Conservation (phyloP, 2,113 vertebrate genomes). For the Dicerorhinus sumatrensis region DNA sequence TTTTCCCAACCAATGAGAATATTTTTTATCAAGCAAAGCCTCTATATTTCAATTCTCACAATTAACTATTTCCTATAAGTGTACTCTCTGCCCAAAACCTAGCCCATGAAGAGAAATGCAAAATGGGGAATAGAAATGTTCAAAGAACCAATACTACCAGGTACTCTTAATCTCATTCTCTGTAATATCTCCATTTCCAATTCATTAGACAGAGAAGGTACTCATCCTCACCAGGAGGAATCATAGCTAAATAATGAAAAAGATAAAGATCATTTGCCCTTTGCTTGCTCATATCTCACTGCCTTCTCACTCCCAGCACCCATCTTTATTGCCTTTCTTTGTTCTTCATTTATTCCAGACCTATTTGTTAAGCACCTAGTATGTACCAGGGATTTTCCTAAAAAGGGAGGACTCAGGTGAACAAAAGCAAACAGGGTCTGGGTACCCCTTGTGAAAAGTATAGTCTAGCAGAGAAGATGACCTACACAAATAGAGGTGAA, state of each 20-base stretch:
- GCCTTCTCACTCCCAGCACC: background rate
- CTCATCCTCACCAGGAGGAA: background rate
- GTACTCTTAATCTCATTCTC: background rate
- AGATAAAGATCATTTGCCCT: background rate
- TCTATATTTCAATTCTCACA: background rate
- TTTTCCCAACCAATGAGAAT: constrained; percentile 22
- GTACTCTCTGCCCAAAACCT: background rate
- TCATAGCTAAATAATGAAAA: background rate
- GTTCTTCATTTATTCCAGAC: constrained; percentile 16
- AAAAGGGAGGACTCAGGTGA: background rate
- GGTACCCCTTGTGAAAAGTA: background rate
- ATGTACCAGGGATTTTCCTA: background rate
- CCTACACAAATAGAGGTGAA: background rate
- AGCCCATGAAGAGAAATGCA: background rate
- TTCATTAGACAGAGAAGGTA: background rate
- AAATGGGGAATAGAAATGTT: background rate
- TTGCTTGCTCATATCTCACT: background rate
- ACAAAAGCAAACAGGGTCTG: background rate
- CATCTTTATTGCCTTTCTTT: background rate
- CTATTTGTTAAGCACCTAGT: background rate
- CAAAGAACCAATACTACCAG: background rate
- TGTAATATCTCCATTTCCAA: background rate
- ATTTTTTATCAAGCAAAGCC: constrained; percentile 1
- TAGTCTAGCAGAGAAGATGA: background rate
- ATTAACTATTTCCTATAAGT: constrained; percentile 43